phyloP scores from a whole-genome alignment of 2,113 vertebrate species.

The Oncorhynchus clarkii region DNA sequence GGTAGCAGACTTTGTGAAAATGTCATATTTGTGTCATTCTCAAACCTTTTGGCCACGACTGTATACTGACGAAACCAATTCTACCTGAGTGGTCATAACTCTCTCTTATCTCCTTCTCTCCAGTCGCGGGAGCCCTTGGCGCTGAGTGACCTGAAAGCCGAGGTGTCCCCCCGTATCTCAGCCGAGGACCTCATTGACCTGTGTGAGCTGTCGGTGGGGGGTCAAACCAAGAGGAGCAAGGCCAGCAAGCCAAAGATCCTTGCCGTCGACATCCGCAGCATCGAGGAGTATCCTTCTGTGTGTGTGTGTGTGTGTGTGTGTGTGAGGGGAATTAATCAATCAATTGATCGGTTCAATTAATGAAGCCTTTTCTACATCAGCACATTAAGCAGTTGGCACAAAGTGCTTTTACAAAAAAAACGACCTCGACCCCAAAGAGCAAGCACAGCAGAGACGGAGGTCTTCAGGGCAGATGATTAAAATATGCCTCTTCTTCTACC shows the following conservation, averaged over 20 bases:
- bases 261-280: slow-evolving; percentile 89
- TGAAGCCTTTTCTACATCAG: no score
- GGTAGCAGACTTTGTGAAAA: no score
- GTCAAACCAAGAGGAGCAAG: slow-evolving; percentile 83
- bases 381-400: no score
- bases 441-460: no score
- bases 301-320: not conserved
- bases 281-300: slow-evolving; percentile 93
- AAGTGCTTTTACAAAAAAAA: no score
- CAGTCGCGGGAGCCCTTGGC: slow-evolving; percentile 91
- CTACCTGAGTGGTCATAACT: not conserved
- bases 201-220: slow-evolving; percentile 82
- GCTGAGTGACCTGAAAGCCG: slow-evolving; percentile 91
- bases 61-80: no score
- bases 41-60: no score
- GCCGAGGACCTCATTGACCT: slow-evolving; percentile 95
- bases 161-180: slow-evolving; percentile 91
- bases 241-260: slow-evolving; percentile 89
- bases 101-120: not conserved
- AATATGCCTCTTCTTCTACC: no score
- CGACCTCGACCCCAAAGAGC: no score
- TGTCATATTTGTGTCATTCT: no score
- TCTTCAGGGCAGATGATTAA: no score
- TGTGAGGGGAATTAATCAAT: not conserved
- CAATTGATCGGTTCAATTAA: no score